These are phyloP conservation scores for Tamandua tetradactyla DNA, from an alignment of 2,797 vertebrate genomes.

Conservation along the genomic window DNA sequence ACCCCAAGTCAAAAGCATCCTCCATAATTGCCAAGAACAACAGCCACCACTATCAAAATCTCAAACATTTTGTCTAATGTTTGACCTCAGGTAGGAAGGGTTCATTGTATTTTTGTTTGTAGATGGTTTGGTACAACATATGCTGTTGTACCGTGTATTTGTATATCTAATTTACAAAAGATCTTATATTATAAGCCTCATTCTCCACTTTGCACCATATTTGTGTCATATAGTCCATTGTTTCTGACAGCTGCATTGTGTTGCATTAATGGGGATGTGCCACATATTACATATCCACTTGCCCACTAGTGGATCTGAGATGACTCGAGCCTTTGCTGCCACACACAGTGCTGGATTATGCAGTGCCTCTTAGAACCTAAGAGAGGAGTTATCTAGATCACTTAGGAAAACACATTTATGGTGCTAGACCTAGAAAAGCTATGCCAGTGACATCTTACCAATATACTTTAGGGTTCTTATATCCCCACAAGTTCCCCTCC, in stretches of 20 bases:
- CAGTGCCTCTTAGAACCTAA: not conserved
- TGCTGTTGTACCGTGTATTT: too few relatives aligned
- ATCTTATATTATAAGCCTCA: not conserved
- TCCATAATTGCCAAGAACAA: not conserved
- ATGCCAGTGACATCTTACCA: not conserved
- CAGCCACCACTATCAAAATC: not conserved
- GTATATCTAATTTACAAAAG: not conserved
- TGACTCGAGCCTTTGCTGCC: not conserved
- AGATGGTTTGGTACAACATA: not conserved
- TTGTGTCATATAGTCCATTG: not conserved
- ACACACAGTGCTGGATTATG: too few relatives aligned
- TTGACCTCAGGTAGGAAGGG: not conserved
- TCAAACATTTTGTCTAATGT: not conserved
- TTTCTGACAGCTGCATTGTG: not conserved
- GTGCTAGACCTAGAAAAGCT: not conserved
- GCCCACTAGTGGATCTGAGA: not conserved
- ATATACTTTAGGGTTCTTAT: accelerated
- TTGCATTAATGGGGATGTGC: not conserved
- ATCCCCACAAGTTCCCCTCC: accelerated
- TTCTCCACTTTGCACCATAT: not conserved
- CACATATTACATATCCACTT: not conserved
- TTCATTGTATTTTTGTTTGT: not conserved
- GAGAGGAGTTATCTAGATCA: not conserved
- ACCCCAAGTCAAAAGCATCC: not conserved
- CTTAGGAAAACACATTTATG: not conserved